Base-by-base conservation (phyloP, 2,113 vertebrate genomes). In the Lathamus discolor region DNA sequence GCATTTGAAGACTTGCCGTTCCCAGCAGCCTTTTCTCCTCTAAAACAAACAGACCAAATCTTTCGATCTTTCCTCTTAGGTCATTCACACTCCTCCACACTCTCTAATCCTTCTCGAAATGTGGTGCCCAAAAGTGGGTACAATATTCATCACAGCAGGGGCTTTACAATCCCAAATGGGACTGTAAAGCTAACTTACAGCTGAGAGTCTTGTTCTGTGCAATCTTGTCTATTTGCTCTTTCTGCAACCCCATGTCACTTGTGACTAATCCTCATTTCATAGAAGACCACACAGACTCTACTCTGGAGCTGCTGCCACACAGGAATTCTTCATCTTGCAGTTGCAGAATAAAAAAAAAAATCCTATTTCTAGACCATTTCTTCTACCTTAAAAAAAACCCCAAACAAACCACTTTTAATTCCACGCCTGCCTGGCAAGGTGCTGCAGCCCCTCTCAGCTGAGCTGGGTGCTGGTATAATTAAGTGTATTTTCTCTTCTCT, bases 81-180 rank as follows among this genome's bases (percentile, higher is more conserved):
- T 91, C 92, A 91, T 72, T 76, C 66, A 33, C 85, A 91, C 90
- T 96, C 85, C 85, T 79, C 62, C 66, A 82, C 55, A 31, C 82
- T 85, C 69, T 52, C 66, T 87, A 87, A 89, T 57, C 59, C 43
- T 72, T 88, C 68, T 22, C 24, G 29, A 86, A 82, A 66, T 17
- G 44, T 41, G 20, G 29, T 52, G 28, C 33, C 70, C 84, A 23
- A 79, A 59, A 48, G 48, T 64, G 66, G 69, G 57, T 68, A 59
- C n/a, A 55, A 17, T 17, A 81, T 14, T 92, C 46, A 70, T 70
- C 46, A 44, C 33, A 92, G 72, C 59, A 80, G 49, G 48, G 49
- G 44, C 62, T 90, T 84, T 63, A 59, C 66, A 62, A 2, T 13
- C 59, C n/a, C 28, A 46, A 89, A 78, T 16, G 23, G 31, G 55